Base-by-base conservation (phyloP, 2,888 invertebrate species). In the Miltochrista miniata region DNA sequence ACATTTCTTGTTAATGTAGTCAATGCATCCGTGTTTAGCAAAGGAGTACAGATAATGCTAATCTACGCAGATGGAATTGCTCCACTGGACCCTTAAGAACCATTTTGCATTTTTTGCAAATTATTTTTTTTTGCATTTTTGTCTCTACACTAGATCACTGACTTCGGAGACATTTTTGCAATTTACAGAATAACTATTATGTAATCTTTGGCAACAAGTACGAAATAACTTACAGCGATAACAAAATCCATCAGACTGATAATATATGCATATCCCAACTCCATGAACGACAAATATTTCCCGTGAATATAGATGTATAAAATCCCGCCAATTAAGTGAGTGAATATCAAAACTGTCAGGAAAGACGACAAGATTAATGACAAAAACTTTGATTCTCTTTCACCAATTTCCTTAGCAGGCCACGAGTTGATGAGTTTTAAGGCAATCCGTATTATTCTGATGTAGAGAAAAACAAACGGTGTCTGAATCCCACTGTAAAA, bases 181-280 rank as follows among this genome's bases (percentile, higher is more conserved):
- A n/a, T n/a, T n/a, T n/a, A n/a, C n/a, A n/a, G n/a, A n/a, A n/a
- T n/a, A n/a, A n/a, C n/a, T n/a, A n/a, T n/a, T n/a, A n/a, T n/a
- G n/a, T n/a, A n/a, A n/a, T n/a, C n/a, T n/a, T n/a, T n/a, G n/a
- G n/a, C n/a, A n/a, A n/a, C n/a, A 30, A 31, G 8, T 11, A 18
- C n/a, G 12, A 29, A 38, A 13, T 12, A 4, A 54, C 66, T 56
- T 42, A 66, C 66, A 31, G 24, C 0, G n/a, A 38, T 8, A 10
- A 64, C 50, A 9, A 0, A 0, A 45, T 2, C 40, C 48, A 66
- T 50, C 2, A 66, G 15, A n/a, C 42, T 30, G 10, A 43, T n/a
- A 29, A 66, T 51, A 37, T 53, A 62, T 1, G 35, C 47, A 12
- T 56, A 54, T 0, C 67, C 67, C 13, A 55, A 2, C 29, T 60